Evolutionary conservation across 1,140 invertebrate species (phyloP).

Genomic region (Arctopsyche grandis): DNA sequence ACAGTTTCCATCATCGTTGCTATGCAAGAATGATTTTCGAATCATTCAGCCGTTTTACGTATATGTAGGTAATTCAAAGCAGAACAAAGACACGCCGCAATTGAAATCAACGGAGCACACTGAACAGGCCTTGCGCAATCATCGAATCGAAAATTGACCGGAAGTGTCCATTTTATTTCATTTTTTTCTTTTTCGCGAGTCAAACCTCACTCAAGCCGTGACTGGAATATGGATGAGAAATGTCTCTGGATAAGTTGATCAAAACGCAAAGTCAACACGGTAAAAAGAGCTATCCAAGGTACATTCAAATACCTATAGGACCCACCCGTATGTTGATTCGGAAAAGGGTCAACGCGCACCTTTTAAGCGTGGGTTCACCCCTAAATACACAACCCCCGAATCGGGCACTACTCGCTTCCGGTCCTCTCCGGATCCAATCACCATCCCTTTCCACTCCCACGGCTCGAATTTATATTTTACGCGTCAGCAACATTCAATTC

Average conservation of each 20-base stretch:
- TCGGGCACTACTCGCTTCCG: neutral
- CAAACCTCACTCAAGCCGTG: neutral
- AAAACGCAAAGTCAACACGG: slow-evolving; percentile 6
- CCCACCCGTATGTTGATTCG: slow-evolving; percentile 8
- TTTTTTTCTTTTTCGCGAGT: neutral
- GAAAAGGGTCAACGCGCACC: neutral
- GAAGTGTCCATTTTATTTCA: neutral
- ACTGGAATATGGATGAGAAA: neutral
- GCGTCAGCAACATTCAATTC: neutral
- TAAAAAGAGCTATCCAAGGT: slow-evolving; percentile 1
- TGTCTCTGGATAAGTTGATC: neutral
- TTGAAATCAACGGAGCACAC: too few relatives aligned
- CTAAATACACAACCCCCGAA: slow-evolving; percentile 14
- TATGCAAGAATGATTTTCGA: too few relatives aligned
- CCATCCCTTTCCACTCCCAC: neutral
- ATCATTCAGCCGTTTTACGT: too few relatives aligned
- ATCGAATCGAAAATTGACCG: too few relatives aligned
- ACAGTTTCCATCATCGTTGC: too few relatives aligned
- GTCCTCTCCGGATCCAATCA: slow-evolving; percentile 4
- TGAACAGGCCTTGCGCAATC: too few relatives aligned
- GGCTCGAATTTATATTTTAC: neutral
- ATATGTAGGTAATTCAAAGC: too few relatives aligned
- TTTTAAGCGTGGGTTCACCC: neutral
- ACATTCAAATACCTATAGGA: neutral
- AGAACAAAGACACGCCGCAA: too few relatives aligned